Conservation (phyloP, 2,888 invertebrate species). For the Parasteatoda lunata region DNA sequence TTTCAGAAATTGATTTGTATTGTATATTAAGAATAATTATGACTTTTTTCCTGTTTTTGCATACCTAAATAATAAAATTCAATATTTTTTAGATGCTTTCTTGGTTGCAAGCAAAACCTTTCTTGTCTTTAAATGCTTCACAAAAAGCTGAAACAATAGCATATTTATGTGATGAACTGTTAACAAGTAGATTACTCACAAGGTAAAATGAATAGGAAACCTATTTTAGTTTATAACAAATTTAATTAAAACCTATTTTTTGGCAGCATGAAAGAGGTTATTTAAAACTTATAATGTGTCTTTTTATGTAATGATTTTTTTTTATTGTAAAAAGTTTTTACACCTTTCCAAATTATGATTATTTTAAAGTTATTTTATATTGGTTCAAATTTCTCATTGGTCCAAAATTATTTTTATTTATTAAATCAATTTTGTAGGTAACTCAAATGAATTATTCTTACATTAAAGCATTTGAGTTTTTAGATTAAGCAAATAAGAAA, state of each 20-base stretch:
- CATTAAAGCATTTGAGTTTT: too few relatives aligned
- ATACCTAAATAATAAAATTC: not conserved
- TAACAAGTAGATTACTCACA: conserved; percentile 92
- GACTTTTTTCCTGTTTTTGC: too few relatives aligned
- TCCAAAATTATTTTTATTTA: too few relatives aligned
- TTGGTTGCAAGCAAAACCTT: conserved; percentile 87
- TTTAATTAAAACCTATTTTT: not conserved
- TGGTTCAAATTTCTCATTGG: too few relatives aligned
- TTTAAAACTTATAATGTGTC: not conserved
- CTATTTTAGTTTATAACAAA: not conserved
- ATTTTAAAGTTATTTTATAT: not conserved
- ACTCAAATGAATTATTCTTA: too few relatives aligned
- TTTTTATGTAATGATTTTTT: not conserved
- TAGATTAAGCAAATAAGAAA: too few relatives aligned
- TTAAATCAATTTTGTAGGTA: too few relatives aligned
- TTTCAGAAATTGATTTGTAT: too few relatives aligned
- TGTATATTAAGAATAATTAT: too few relatives aligned
- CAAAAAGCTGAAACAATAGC: conserved; percentile 91
- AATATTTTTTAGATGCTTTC: conserved; percentile 78
- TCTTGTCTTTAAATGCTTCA: conserved; percentile 87
- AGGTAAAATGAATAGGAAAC: conserved; percentile 70
- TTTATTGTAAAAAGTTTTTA: not conserved
- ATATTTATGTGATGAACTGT: conserved; percentile 93
- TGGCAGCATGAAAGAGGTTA: not conserved
- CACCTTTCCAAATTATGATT: not conserved